Conservation (phyloP, 1,140 invertebrate species). For the Marisa cornuarietis region DNA sequence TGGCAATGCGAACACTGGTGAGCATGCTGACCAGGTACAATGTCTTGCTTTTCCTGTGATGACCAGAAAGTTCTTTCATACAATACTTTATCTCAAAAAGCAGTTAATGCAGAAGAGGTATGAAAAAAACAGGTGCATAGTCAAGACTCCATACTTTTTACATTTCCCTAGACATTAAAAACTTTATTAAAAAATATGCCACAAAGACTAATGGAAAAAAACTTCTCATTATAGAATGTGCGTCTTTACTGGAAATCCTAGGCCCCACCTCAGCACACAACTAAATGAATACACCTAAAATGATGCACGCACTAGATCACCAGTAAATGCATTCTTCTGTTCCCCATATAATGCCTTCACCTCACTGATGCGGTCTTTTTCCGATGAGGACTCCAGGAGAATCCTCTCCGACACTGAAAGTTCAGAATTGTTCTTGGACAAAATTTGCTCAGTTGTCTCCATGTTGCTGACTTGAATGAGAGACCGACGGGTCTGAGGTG, state of each 20-base stretch:
- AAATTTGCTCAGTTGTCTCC: slow-evolving; percentile 51
- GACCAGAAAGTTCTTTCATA: too few relatives aligned
- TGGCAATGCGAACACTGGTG: slow-evolving; percentile 72
- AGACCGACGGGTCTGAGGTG: slow-evolving; percentile 12
- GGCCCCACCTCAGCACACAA: neutral
- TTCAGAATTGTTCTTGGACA: slow-evolving; percentile 48
- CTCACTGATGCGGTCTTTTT: slow-evolving; percentile 63
- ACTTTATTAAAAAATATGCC: too few relatives aligned
- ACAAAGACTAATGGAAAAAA: too few relatives aligned
- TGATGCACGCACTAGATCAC: neutral
- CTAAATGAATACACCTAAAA: neutral
- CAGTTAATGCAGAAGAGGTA: neutral
- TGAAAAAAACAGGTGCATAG: neutral
- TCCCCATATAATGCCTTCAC: slow-evolving; percentile 40
- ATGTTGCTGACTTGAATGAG: neutral
- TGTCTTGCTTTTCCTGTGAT: slow-evolving; percentile 32
- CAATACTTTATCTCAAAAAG: too few relatives aligned
- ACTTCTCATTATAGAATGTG: neutral
- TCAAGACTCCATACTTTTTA: neutral
- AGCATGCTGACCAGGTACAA: slow-evolving; percentile 37
- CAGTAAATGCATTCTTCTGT: neutral
- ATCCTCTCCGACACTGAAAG: slow-evolving; percentile 69
- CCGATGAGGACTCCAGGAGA: slow-evolving; percentile 67
- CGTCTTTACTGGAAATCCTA: neutral
- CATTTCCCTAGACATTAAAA: too few relatives aligned